Evolutionary conservation across 2,113 vertebrate species (phyloP).

Genomic region (Sminthopsis crassicaudata): DNA sequence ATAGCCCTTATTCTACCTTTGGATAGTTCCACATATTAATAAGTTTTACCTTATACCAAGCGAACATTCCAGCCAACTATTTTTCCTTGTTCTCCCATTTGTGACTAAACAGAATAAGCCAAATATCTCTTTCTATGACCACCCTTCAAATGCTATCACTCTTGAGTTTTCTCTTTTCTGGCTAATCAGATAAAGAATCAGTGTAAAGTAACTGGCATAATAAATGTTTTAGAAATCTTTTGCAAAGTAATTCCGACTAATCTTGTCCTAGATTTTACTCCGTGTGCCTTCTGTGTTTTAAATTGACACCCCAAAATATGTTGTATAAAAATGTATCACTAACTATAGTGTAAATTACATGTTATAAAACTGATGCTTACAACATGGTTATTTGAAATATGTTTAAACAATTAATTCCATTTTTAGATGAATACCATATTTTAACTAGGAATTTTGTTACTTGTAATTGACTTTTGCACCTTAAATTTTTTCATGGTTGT

Average conservation of each 20-base stretch:
- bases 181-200: not conserved
- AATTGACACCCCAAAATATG: not conserved
- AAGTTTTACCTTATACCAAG: not conserved
- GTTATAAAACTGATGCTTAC: not conserved
- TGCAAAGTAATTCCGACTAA: constrained; percentile 35
- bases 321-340: not conserved
- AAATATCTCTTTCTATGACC: not conserved
- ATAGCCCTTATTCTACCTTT: not conserved
- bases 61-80: not conserved
- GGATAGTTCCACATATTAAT: not conserved
- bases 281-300: not conserved
- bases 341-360: not conserved
- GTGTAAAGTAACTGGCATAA: not conserved
- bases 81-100: not conserved
- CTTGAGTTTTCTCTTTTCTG: not conserved
- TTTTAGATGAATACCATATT: constrained; percentile 5
- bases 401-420: not conserved
- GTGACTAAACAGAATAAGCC: not conserved
- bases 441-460: not conserved
- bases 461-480: constrained; percentile 10
- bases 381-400: constrained; percentile 27
- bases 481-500: constrained; percentile 15
- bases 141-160: not conserved
- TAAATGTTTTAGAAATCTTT: constrained; percentile 14
- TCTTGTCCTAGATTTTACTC: constrained; percentile 6